A percentile compares a stretch with the other conserved stretches of the same genome.
Evolutionary conservation across 2,888 invertebrate species (phyloP).

Genomic region (Nebria salina): DNA sequence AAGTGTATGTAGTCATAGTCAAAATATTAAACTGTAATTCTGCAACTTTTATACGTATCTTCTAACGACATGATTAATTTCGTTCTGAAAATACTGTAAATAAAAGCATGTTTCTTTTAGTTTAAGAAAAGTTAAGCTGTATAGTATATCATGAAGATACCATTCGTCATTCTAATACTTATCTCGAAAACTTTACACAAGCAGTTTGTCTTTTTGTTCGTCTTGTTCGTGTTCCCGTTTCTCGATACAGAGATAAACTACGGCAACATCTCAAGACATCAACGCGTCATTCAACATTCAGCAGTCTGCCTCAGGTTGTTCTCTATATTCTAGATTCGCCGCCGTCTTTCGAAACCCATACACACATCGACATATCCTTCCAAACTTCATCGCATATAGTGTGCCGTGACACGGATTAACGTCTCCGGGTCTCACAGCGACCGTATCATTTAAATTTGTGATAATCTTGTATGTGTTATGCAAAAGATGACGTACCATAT

Average conservation of each 20-base stretch:
- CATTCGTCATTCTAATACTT: background rate
- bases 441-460: slow-evolving; percentile 59
- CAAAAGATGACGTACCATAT: slow-evolving; percentile 50
- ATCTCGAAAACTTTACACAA: background rate
- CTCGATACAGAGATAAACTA: background rate
- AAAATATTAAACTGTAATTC: background rate
- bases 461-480: slow-evolving; percentile 56
- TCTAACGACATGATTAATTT: background rate
- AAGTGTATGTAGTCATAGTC: too few relatives aligned
- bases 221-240: background rate
- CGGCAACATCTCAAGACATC: background rate
- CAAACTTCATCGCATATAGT: background rate
- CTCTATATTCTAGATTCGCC: background rate
- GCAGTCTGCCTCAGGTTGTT: background rate
- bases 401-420: slow-evolving; percentile 16
- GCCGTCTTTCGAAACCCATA: background rate
- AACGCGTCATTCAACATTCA: slow-evolving; percentile 1
- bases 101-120: background rate
- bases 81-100: background rate
- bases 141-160: background rate
- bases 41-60: too few relatives aligned
- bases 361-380: background rate
- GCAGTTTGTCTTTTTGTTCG: background rate
- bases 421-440: slow-evolving; percentile 50
- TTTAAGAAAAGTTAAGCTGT: background rate